Evolutionary conservation across 2,888 invertebrate genomes (phyloP).

Genomic region (Rhagonycha lutea): DNA sequence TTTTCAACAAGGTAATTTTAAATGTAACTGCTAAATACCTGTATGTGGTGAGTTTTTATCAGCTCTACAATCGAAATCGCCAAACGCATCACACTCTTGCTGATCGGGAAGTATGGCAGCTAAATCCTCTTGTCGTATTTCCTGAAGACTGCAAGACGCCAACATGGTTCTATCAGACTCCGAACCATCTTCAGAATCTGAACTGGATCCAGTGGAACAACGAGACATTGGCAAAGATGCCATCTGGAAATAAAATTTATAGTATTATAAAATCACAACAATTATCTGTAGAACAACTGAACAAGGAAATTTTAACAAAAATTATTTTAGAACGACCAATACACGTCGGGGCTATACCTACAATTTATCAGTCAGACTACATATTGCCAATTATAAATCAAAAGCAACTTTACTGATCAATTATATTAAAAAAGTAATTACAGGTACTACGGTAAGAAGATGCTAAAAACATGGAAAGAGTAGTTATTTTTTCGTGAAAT

Average conservation of each 20-base stretch:
- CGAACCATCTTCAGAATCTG: slow-evolving; percentile 47
- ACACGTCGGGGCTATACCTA: background rate
- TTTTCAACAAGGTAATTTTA: background rate
- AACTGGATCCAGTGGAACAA: slow-evolving; percentile 49
- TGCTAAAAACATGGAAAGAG: background rate
- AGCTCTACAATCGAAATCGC: slow-evolving; percentile 48
- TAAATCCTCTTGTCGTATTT: slow-evolving; percentile 79
- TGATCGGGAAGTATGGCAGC: slow-evolving; percentile 79
- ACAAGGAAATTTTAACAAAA: background rate
- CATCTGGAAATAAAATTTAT: slow-evolving; percentile 48
- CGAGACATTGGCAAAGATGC: slow-evolving; percentile 50
- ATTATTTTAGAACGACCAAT: background rate
- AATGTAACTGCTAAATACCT: slow-evolving; percentile 46
- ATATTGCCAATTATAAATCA: background rate
- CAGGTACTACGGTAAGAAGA: background rate
- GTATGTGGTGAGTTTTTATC: slow-evolving; percentile 60
- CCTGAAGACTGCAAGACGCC: slow-evolving; percentile 64
- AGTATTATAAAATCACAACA: background rate
- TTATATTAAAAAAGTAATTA: background rate
- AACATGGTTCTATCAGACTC: slow-evolving; percentile 62
- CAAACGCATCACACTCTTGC: slow-evolving; percentile 60
- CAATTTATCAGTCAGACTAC: background rate
- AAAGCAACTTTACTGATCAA: background rate
- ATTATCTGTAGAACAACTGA: background rate
- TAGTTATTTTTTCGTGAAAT: background rate